Evolutionary conservation across 92 coral and sea anemone genomes (phyloP).

Genomic region (Paramuricea clavata): DNA sequence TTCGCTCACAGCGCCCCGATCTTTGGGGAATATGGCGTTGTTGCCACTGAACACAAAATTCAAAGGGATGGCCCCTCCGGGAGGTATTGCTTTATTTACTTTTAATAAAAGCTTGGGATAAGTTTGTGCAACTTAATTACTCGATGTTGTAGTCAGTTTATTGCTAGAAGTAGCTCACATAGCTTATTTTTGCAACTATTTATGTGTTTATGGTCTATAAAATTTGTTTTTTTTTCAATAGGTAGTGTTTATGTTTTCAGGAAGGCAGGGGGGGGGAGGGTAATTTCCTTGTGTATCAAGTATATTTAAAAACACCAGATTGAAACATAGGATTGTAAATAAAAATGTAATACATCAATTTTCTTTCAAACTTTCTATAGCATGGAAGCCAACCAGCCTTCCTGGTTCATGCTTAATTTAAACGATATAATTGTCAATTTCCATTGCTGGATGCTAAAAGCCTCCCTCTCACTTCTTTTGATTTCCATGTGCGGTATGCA

Average conservation of each 20-base stretch:
- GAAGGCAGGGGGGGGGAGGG: neutral
- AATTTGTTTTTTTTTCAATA: neutral
- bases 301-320: too few relatives aligned
- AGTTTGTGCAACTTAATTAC: too few relatives aligned
- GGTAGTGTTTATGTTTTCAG: neutral
- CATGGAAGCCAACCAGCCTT: too few relatives aligned
- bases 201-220: neutral
- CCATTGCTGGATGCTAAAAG: too few relatives aligned
- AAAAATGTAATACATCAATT: too few relatives aligned
- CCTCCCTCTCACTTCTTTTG: too few relatives aligned
- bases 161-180: neutral
- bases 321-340: too few relatives aligned
- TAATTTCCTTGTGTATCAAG: neutral
- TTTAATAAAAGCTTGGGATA: neutral
- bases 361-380: too few relatives aligned
- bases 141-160: neutral
- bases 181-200: neutral
- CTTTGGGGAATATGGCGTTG: slow-evolving; percentile 98
- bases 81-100: slow-evolving; percentile 66
- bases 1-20: slow-evolving; percentile 77
- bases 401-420: too few relatives aligned
- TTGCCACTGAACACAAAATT: slow-evolving; percentile 91
- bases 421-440: too few relatives aligned
- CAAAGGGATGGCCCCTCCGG: slow-evolving; percentile 98
- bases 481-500: too few relatives aligned